These are phyloP conservation scores for Vanessa cardui DNA, from an alignment of 2,888 invertebrate genomes.

Conservation along the genomic window DNA sequence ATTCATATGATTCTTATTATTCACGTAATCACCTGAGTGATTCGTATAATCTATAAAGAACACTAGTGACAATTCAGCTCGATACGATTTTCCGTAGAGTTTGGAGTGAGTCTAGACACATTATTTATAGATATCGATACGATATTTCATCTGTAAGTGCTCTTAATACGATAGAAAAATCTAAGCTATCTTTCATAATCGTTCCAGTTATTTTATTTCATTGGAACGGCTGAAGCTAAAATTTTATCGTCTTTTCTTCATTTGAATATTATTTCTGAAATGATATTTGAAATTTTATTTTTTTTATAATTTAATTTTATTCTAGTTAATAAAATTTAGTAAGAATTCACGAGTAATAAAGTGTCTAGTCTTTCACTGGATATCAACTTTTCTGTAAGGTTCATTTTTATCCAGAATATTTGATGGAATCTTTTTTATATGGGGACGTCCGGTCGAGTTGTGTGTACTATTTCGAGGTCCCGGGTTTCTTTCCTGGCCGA, in stretches of 20 bases:
- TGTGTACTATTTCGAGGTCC: too few relatives aligned
- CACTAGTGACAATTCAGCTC: slow-evolving; percentile 6
- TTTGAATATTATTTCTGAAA: slow-evolving; percentile 7
- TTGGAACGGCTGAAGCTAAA: slow-evolving; percentile 7
- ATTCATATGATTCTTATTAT: neutral
- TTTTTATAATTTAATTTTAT: neutral
- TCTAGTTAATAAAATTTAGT: too few relatives aligned
- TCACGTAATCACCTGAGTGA: neutral
- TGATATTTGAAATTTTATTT: slow-evolving; percentile 2
- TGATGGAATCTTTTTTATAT: too few relatives aligned
- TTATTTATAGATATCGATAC: slow-evolving; percentile 33
- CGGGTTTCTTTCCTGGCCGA: too few relatives aligned
- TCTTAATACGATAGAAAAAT: slow-evolving; percentile 12
- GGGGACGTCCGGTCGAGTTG: too few relatives aligned
- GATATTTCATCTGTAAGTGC: slow-evolving; percentile 13
- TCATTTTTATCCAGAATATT: too few relatives aligned
- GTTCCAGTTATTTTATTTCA: slow-evolving; percentile 8
- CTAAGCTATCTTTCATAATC: slow-evolving; percentile 12
- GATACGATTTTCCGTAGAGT: slow-evolving; percentile 4
- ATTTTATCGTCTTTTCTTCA: neutral
- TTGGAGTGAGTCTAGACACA: slow-evolving; percentile 35
- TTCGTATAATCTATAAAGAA: slow-evolving; percentile 13
- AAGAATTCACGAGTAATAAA: too few relatives aligned
- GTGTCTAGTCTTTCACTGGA: too few relatives aligned
- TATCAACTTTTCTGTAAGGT: too few relatives aligned